Conservation (phyloP, 2,797 vertebrate genomes). For the Cryptoblepharus egeriae region DNA sequence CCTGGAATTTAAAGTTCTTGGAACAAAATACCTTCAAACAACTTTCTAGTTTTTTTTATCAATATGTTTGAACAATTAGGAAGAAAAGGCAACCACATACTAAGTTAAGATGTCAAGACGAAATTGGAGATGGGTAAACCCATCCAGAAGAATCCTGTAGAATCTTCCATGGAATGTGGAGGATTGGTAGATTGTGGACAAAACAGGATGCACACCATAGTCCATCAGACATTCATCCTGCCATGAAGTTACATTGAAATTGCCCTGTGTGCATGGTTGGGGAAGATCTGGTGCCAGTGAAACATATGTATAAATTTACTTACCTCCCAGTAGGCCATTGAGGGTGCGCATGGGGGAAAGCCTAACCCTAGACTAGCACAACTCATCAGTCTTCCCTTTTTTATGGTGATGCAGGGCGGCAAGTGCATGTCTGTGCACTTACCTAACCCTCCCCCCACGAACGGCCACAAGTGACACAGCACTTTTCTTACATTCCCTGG, state of each 20-base stretch:
- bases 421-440: too few species aligned
- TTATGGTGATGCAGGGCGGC: too few species aligned
- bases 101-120: slow-evolving; percentile 5
- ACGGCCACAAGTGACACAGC: too few species aligned
- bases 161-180: slow-evolving; percentile 22
- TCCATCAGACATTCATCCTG: background rate
- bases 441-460: too few species aligned
- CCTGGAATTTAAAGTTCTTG: slow-evolving; percentile 56
- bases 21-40: slow-evolving; percentile 57
- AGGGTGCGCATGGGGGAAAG: too few species aligned
- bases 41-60: slow-evolving; percentile 43
- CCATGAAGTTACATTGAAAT: background rate
- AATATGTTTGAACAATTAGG: slow-evolving; percentile 43
- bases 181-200: background rate
- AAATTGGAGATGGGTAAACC: slow-evolving; percentile 27
- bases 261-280: too few species aligned
- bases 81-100: slow-evolving; percentile 19
- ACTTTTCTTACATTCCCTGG: too few species aligned
- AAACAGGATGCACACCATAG: background rate
- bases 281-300: too few species aligned
- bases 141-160: slow-evolving; percentile 25
- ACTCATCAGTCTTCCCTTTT: too few species aligned
- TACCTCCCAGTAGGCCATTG: too few species aligned
- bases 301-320: too few species aligned
- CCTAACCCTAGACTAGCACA: too few species aligned